Conservation (phyloP, 2,113 vertebrate species). For the Poecilia latipinna region DNA sequence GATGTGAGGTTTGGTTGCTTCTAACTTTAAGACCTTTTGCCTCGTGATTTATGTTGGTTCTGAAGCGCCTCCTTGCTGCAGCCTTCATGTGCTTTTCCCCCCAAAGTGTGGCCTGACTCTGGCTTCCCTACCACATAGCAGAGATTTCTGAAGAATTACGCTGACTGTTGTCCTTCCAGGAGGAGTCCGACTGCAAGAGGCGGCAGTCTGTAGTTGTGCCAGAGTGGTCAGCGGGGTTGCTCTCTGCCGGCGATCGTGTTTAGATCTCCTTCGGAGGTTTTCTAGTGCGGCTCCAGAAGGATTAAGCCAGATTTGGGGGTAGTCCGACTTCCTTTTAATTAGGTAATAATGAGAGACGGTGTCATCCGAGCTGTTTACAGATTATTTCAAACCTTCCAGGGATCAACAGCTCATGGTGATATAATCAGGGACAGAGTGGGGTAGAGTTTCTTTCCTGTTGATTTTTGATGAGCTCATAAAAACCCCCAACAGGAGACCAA, state of each 20-base stretch:
- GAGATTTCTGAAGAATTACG: slow-evolving; percentile 44
- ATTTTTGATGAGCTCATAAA: neutral
- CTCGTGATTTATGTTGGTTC: slow-evolving; percentile 22
- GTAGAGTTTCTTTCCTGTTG: neutral
- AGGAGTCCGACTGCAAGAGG: slow-evolving; percentile 26
- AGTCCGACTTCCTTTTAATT: slow-evolving; percentile 38
- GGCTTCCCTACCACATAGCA: slow-evolving; percentile 32
- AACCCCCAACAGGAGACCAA: neutral
- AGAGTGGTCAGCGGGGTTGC: slow-evolving; percentile 20
- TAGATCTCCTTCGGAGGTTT: slow-evolving; percentile 49
- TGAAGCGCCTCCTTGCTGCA: slow-evolving; percentile 19
- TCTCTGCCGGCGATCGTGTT: slow-evolving; percentile 35
- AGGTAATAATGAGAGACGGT: slow-evolving; percentile 20
- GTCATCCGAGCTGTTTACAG: slow-evolving; percentile 23
- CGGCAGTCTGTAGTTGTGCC: slow-evolving; percentile 33
- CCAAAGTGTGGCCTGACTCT: slow-evolving; percentile 29
- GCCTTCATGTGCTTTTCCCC: neutral
- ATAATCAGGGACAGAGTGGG: neutral
- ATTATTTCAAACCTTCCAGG: slow-evolving; percentile 20
- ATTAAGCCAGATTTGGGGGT: slow-evolving; percentile 7
- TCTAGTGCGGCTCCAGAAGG: slow-evolving; percentile 36
- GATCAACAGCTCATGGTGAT: neutral
- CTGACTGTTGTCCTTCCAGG: slow-evolving; percentile 52
- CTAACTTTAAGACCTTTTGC: slow-evolving; percentile 30
- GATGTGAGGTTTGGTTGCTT: slow-evolving; percentile 28